Conservation (phyloP, 2,797 vertebrate species). For the Tenualosa thibaudeaui region DNA sequence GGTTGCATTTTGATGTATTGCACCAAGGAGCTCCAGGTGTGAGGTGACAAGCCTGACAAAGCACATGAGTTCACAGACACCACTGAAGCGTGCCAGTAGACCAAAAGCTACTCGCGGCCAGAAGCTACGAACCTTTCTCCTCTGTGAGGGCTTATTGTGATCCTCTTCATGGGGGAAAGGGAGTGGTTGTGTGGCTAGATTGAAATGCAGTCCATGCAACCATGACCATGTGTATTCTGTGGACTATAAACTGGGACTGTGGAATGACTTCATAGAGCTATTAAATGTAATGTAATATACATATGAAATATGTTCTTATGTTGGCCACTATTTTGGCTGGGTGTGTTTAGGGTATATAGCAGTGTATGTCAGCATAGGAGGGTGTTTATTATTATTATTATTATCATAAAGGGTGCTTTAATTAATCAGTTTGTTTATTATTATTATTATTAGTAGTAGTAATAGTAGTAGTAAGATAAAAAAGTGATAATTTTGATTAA, state of each 20-base stretch:
- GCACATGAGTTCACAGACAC: not conserved
- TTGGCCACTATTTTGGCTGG: not conserved
- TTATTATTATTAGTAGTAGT: not conserved
- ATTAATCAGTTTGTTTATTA: not conserved
- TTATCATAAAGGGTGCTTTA: not conserved
- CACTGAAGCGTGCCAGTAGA: not conserved
- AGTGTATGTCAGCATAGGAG: not conserved
- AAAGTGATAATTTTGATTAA: not conserved
- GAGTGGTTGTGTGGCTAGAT: not conserved
- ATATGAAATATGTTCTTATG: not conserved
- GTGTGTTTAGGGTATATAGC: not conserved
- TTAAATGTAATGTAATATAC: not conserved
- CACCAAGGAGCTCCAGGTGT: not conserved
- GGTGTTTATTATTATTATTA: not conserved
- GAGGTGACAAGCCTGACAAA: not conserved
- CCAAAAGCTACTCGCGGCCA: not conserved
- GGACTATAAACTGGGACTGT: not conserved
- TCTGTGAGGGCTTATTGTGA: not conserved
- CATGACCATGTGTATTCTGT: not conserved
- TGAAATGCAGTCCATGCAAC: slow-evolving; percentile 2
- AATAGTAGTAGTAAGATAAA: not conserved
- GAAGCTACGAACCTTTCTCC: not conserved
- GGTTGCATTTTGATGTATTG: not conserved
- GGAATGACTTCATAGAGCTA: not conserved
- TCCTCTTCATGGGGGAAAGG: not conserved